phyloP scores from a whole-genome alignment of 2,888 invertebrate genomes.

The Alloscopus bannaensis region DNA sequence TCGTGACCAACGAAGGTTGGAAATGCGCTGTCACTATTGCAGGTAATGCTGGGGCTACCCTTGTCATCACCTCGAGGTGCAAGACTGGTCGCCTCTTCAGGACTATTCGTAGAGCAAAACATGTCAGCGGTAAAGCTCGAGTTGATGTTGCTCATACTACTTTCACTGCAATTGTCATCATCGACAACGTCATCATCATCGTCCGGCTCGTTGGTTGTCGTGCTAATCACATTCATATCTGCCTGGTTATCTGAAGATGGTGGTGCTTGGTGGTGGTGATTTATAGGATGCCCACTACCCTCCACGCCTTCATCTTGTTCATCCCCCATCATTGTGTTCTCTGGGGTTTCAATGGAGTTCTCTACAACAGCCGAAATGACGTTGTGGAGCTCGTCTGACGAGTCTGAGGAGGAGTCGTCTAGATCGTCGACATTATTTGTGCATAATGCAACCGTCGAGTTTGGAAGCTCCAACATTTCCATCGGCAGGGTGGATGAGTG shows the following conservation, averaged over 20 bases:
- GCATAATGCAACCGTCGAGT: slow-evolving; percentile 49
- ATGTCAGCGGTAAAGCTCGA: slow-evolving; percentile 61
- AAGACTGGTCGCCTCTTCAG: too few relatives aligned
- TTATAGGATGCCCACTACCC: neutral
- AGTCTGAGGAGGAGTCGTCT: slow-evolving; percentile 46
- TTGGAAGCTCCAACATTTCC: slow-evolving; percentile 52
- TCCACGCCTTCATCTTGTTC: slow-evolving; percentile 44
- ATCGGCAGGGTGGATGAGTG: slow-evolving; percentile 28
- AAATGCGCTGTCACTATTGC: slow-evolving; percentile 28
- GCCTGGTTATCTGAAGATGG: slow-evolving; percentile 31
- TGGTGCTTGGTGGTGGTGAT: slow-evolving; percentile 6
- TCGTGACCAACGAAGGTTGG: slow-evolving; percentile 30
- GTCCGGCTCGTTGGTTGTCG: slow-evolving; percentile 59
- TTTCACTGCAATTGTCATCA: slow-evolving; percentile 64
- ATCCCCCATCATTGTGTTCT: slow-evolving; percentile 60
- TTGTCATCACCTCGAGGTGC: neutral
- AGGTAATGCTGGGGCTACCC: neutral
- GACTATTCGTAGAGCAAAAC: slow-evolving; percentile 46
- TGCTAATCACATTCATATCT: slow-evolving; percentile 66
- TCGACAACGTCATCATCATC: slow-evolving; percentile 22
- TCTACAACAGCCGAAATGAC: slow-evolving; percentile 55
- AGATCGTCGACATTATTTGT: slow-evolving; percentile 46
- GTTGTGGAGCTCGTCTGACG: slow-evolving; percentile 47
- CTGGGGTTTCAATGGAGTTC: slow-evolving; percentile 55
- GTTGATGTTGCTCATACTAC: slow-evolving; percentile 59